Conservation (phyloP, 2,888 invertebrate species). For the Caenorhabditis sp. region DNA sequence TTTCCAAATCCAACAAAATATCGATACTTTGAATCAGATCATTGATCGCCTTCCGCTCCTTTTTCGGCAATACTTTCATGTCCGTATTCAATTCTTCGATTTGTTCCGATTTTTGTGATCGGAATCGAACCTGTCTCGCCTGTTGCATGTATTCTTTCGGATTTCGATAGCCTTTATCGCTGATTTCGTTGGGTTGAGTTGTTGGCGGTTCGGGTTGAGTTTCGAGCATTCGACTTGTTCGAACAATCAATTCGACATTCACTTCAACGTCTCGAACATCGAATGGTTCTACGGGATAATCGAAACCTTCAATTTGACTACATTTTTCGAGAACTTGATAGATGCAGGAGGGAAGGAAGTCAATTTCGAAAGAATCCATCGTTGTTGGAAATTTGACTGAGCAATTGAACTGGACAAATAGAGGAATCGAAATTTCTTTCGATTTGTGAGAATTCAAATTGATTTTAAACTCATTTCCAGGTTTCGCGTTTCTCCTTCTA, state of each 20-base stretch:
- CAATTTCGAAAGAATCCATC: conserved; percentile 41
- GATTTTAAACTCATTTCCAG: neutral
- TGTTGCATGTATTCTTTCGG: neutral
- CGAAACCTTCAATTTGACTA: neutral
- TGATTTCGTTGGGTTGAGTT: neutral
- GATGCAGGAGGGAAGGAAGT: conserved; percentile 47
- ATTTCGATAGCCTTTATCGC: neutral
- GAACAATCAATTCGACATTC: neutral
- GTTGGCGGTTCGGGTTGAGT: neutral
- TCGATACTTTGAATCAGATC: conserved; percentile 29
- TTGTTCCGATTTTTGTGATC: neutral
- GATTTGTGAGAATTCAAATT: neutral
- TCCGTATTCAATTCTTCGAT: neutral
- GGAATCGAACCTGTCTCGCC: neutral
- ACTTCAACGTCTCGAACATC: neutral
- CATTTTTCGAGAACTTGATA: conserved; percentile 31
- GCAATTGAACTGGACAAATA: conserved; percentile 52
- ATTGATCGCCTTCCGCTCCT: conserved; percentile 18
- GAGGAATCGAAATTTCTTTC: conserved; percentile 24
- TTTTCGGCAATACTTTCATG: conserved; percentile 2
- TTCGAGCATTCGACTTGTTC: neutral
- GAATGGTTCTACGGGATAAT: neutral
- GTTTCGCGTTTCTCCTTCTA: conserved; percentile 3
- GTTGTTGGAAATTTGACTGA: conserved; percentile 25
- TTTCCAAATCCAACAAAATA: conserved; percentile 38